Base-by-base conservation (phyloP, 2,113 vertebrate genomes). In the Manacus vitellinus region DNA sequence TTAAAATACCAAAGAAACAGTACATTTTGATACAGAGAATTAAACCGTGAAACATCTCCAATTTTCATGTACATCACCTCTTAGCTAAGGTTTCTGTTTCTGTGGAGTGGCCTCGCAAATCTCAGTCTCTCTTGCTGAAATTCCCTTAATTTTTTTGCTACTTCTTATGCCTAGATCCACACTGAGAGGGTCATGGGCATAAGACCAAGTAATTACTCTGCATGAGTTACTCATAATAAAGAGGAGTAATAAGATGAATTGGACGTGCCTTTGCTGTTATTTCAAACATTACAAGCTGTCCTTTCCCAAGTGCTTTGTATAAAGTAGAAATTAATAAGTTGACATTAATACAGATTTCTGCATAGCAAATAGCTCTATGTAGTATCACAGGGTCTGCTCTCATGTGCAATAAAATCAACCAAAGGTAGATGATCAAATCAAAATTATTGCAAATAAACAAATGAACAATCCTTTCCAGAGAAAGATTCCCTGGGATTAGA, bases 261-360 rank as follows among this genome's bases (percentile, higher is more conserved):
- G n/a, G 58, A 92, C 0, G 10, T 95, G 83, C 25, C 58, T 82
- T 67, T n/a, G 27, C 30, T 76, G 47, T 80, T 95, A 84, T 35
- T 94, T 35, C 65, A 89, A 83, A 37, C 61, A 55, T 91, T 96
- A 78, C 52, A 65, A 73, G 66, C n/a, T 39, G 7, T 85, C 43
- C 37, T 72, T 84, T 93, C 47, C 9, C 23, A 92, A 95, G 25
- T 43, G 76, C 27, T 91, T 85, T 59, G 21, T 37, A 37, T 44
- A 44, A 33, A 89, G 13, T 56, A 89, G 96, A 95, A 96, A 78
- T 54, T 72, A 95, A 33, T 79, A 87, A 62, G 7, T 11, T 94
- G 63, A 67, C 9, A 35, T 77, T 85, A 83, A 84, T 62, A 80
- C 67, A 65, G 18, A 55, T 85, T 92, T 88, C 31, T 89, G 33